Evolutionary conservation across 2,888 invertebrate genomes (phyloP).

Genomic region (Parnassius glacialis): DNA sequence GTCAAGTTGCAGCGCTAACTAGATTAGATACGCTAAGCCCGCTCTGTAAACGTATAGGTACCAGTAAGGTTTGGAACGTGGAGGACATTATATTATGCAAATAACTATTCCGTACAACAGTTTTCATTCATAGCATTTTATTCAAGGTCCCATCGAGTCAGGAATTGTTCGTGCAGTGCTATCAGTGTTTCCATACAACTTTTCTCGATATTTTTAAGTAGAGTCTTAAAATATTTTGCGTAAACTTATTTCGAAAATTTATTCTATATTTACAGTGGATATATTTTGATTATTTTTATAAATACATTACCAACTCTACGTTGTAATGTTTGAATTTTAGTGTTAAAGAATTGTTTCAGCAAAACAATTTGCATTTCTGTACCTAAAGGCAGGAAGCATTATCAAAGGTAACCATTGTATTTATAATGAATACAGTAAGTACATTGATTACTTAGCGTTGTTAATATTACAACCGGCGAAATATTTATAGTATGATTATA

Average conservation of each 20-base stretch:
- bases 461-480: not conserved
- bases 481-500: slow-evolving; percentile 8
- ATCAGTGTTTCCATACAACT: slow-evolving; percentile 39
- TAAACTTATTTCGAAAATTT: not conserved
- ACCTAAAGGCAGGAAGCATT: slow-evolving; percentile 1
- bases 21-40: slow-evolving; percentile 70
- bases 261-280: not conserved
- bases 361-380: not conserved
- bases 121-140: slow-evolving; percentile 45
- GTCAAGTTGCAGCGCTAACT: slow-evolving; percentile 67
- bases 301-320: not conserved
- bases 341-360: no score
- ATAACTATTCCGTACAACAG: slow-evolving; percentile 38
- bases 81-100: slow-evolving; percentile 47
- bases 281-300: not conserved
- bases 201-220: slow-evolving; percentile 10
- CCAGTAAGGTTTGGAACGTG: slow-evolving; percentile 44
- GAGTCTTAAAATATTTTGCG: not conserved
- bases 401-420: slow-evolving; percentile 1
- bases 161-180: slow-evolving; percentile 43
- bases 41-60: slow-evolving; percentile 40
- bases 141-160: slow-evolving; percentile 41
- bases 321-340: no score
- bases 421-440: slow-evolving; percentile 4
- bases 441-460: not conserved